These are phyloP conservation scores for Gadus chalcogrammus DNA, from an alignment of 2,113 vertebrate genomes.

Conservation along the genomic window DNA sequence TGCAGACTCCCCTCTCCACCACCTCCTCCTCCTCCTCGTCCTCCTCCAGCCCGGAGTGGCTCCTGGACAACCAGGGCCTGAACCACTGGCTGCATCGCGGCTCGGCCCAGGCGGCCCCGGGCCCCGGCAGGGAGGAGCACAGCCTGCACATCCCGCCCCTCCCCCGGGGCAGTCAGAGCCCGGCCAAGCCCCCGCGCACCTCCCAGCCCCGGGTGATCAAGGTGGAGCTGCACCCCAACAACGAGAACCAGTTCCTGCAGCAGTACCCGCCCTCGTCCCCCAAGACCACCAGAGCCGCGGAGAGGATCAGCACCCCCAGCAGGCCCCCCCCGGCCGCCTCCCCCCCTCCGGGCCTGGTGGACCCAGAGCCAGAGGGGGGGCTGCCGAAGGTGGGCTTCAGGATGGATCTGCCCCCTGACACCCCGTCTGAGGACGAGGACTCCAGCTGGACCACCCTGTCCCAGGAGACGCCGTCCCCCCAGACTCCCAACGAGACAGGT, in stretches of 20 bases:
- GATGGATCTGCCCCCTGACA: constrained; percentile 81
- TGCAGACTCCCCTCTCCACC: constrained; percentile 66
- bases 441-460: constrained; percentile 98
- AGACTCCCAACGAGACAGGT: constrained; percentile 89
- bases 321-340: constrained; percentile 47
- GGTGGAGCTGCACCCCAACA: constrained; percentile 66
- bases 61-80: constrained; percentile 32
- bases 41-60: constrained; percentile 54
- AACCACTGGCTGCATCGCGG: too few relatives aligned
- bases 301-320: constrained; percentile 68
- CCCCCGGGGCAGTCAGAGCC: constrained; percentile 45
- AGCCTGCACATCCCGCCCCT: constrained; percentile 46
- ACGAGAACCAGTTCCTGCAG: constrained; percentile 68
- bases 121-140: constrained; percentile 54
- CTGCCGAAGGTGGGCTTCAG: constrained; percentile 85
- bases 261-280: constrained; percentile 63
- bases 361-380: constrained; percentile 81
- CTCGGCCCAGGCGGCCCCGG: constrained; percentile 46
- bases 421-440: constrained; percentile 92
- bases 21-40: constrained; percentile 52
- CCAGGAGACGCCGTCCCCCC: constrained; percentile 87
- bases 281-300: constrained; percentile 77
- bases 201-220: constrained; percentile 60
- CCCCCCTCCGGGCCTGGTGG: constrained; percentile 66
- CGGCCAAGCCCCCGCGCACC: constrained; percentile 58